These are phyloP conservation scores for Leptinotarsa haldemani DNA, from an alignment of 2,888 invertebrate genomes.

Conservation along the genomic window DNA sequence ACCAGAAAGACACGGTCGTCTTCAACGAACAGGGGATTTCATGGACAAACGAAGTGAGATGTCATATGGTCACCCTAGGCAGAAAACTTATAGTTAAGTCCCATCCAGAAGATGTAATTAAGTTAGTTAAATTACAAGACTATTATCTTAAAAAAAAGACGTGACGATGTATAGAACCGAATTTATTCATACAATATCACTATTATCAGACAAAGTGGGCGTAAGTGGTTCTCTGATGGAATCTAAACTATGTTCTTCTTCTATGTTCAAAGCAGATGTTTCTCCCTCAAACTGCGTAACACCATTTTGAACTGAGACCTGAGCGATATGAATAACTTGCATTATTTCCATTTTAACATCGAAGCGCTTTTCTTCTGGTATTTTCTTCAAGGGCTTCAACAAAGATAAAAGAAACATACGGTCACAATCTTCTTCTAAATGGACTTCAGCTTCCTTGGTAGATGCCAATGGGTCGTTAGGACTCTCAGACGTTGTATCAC, in stretches of 20 bases:
- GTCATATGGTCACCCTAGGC: no score
- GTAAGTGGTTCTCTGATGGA: slow-evolving; percentile 23
- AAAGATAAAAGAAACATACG: slow-evolving; percentile 23
- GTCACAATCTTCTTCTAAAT: background rate
- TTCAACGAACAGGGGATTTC: no score
- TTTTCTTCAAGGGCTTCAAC: slow-evolving; percentile 12
- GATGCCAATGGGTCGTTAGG: background rate
- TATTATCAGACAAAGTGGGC: slow-evolving; percentile 14
- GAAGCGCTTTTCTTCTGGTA: slow-evolving; percentile 16
- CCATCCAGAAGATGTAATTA: no score
- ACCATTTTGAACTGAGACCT: background rate
- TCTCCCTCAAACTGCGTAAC: slow-evolving; percentile 6
- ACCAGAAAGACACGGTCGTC: no score
- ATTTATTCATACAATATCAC: background rate
- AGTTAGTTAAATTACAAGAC: no score
- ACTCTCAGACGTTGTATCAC: background rate
- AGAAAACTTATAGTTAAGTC: no score
- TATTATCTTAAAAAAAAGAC: no score
- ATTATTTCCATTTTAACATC: slow-evolving; percentile 26
- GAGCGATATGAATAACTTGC: slow-evolving; percentile 18
- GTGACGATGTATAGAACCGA: background rate
- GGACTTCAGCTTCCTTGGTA: slow-evolving; percentile 2
- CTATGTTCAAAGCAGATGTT: background rate
- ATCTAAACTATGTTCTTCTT: slow-evolving; percentile 22
- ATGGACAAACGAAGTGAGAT: no score